Conservation (phyloP, 2,113 vertebrate genomes). For the Macrotis lagotis region DNA sequence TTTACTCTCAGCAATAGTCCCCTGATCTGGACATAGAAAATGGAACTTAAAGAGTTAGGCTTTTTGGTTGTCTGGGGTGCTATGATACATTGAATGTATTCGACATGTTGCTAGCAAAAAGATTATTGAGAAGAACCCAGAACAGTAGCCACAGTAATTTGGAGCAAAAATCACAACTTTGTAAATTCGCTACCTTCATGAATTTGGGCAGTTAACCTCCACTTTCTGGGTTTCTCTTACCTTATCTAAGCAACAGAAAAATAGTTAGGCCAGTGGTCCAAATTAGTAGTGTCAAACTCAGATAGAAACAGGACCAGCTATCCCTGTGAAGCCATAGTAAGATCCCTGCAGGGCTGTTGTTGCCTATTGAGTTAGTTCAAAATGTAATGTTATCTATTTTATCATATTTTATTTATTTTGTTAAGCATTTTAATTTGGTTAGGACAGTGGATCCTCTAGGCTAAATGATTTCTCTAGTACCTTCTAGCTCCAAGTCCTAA, state of each 20-base stretch:
- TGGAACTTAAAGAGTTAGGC: background rate
- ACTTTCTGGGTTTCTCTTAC: constrained; percentile 30
- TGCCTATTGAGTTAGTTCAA: background rate
- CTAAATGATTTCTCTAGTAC: background rate
- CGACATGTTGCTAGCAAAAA: background rate
- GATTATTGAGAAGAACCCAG: background rate
- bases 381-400: background rate
- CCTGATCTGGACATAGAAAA: background rate
- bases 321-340: background rate
- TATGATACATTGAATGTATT: background rate
- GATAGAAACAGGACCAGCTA: background rate
- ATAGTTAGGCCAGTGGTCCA: background rate
- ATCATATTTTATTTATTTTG: background rate
- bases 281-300: background rate
- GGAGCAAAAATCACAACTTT: constrained; percentile 37
- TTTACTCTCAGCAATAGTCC: background rate
- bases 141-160: background rate
- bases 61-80: background rate
- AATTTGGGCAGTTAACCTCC: constrained; percentile 41
- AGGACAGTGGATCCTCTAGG: background rate
- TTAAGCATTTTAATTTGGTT: background rate
- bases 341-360: background rate
- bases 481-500: background rate
- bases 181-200: background rate
- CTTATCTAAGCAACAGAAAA: background rate